These are phyloP conservation scores for Drosophila melanica DNA, from an alignment of 1,140 invertebrate genomes.

Conservation along the genomic window DNA sequence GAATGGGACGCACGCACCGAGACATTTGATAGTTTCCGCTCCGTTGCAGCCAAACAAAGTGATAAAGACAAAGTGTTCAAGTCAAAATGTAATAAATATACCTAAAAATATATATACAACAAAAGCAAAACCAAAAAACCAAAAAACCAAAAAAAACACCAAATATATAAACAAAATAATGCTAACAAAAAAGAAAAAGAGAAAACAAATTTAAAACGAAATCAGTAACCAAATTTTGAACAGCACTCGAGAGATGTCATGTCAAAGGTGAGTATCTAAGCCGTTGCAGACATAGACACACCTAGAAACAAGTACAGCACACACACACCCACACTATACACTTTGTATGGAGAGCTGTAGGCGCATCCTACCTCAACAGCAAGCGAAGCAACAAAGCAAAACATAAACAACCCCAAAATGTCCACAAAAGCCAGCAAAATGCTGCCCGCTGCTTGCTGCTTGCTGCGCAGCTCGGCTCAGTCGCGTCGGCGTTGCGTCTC, in stretches of 20 bases:
- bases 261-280: slow-evolving; percentile 63
- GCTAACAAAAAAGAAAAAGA: slow-evolving; percentile 21
- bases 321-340: neutral
- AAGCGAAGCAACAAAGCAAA: slow-evolving; percentile 64
- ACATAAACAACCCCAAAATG: slow-evolving; percentile 74
- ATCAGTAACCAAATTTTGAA: slow-evolving; percentile 28
- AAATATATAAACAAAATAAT: slow-evolving; percentile 1
- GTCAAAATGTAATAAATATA: slow-evolving; percentile 74
- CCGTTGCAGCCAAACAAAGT: slow-evolving; percentile 72
- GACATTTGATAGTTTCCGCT: slow-evolving; percentile 61
- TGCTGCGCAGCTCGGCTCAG: slow-evolving; percentile 2
- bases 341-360: slow-evolving; percentile 18
- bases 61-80: slow-evolving; percentile 81
- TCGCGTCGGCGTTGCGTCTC: slow-evolving; percentile 1
- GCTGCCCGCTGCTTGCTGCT: neutral
- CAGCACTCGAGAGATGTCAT: slow-evolving; percentile 46
- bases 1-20: slow-evolving; percentile 45
- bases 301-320: slow-evolving; percentile 24
- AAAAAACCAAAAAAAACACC: slow-evolving; percentile 32
- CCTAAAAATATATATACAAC: slow-evolving; percentile 49
- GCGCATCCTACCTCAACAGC: slow-evolving; percentile 71
- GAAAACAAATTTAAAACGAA: slow-evolving; percentile 15
- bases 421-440: slow-evolving; percentile 33
- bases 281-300: slow-evolving; percentile 44
- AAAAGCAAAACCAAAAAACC: slow-evolving; percentile 16